phyloP scores from a whole-genome alignment of 2,113 vertebrate species.

The Hystrix brachyura region DNA sequence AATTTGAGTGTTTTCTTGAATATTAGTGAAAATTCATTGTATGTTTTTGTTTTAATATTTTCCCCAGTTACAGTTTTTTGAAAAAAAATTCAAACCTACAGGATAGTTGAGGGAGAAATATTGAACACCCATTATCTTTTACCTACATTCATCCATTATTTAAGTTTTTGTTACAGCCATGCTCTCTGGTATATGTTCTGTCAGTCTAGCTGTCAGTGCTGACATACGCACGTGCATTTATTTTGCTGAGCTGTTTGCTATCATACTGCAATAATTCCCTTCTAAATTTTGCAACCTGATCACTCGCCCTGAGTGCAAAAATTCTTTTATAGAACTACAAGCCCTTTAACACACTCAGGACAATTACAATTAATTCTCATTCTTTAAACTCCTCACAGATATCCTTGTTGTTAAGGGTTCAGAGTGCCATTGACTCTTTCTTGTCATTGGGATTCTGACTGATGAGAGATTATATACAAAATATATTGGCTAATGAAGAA shows the following conservation, averaged over 20 bases:
- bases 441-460: background rate
- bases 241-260: conserved; percentile 44
- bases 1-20: conserved; percentile 38
- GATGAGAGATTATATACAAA: background rate
- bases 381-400: background rate
- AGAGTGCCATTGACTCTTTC: background rate
- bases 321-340: background rate
- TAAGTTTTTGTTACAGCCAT: conserved; percentile 19
- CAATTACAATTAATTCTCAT: conserved; percentile 2
- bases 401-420: background rate
- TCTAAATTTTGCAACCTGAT: background rate
- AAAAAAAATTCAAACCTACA: background rate
- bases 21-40: conserved; percentile 17
- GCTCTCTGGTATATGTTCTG: background rate
- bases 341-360: background rate
- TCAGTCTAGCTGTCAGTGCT: background rate
- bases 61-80: background rate
- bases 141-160: background rate
- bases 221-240: background rate
- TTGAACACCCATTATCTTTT: background rate
- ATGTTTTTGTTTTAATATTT: conserved; percentile 20
- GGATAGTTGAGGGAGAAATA: background rate
- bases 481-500: background rate
- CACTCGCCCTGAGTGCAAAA: background rate
- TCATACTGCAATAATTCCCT: background rate